A percentile compares a stretch with the other conserved stretches of the same genome.
phyloP scores from a whole-genome alignment of 2,888 invertebrate species.

The Ferdinandea cuprea region DNA sequence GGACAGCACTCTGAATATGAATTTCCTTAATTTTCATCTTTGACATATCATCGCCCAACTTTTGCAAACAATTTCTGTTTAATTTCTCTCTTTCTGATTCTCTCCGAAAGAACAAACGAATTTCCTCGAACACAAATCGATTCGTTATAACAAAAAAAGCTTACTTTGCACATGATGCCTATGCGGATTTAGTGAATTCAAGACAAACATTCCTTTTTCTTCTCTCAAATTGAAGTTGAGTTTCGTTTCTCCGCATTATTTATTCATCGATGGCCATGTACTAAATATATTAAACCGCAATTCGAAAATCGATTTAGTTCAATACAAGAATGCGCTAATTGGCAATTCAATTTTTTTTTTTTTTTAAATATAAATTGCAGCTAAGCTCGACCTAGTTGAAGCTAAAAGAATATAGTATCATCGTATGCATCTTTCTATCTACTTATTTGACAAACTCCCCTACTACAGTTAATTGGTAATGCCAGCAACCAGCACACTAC shows the following conservation, averaged over 20 bases:
- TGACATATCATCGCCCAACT: no score
- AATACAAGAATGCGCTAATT: constrained; percentile 58
- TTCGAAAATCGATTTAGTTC: constrained; percentile 46
- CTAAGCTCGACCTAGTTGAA: constrained; percentile 54
- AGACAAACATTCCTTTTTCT: constrained; percentile 23
- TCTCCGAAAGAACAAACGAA: constrained; percentile 13
- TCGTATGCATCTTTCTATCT: constrained; percentile 54
- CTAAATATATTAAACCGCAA: constrained; percentile 23
- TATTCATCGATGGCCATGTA: constrained; percentile 40
- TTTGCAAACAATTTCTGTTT: no score
- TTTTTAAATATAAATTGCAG: constrained; percentile 40
- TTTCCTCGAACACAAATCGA: constrained; percentile 58
- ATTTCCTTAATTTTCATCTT: not conserved
- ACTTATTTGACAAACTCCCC: constrained; percentile 44
- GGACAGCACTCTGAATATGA: not conserved
- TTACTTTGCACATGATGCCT: constrained; percentile 38
- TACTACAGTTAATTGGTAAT: constrained; percentile 52
- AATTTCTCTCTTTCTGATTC: no score
- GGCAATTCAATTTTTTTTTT: no score
- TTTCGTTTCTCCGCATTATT: constrained; percentile 44
- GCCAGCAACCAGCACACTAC: constrained; percentile 7
- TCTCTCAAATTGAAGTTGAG: constrained; percentile 22
- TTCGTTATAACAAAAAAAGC: constrained; percentile 21
- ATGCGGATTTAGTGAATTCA: constrained; percentile 26
- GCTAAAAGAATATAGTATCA: constrained; percentile 4